Conservation (phyloP, 2,113 vertebrate species). For the Dunckerocampus dactyliophorus region DNA sequence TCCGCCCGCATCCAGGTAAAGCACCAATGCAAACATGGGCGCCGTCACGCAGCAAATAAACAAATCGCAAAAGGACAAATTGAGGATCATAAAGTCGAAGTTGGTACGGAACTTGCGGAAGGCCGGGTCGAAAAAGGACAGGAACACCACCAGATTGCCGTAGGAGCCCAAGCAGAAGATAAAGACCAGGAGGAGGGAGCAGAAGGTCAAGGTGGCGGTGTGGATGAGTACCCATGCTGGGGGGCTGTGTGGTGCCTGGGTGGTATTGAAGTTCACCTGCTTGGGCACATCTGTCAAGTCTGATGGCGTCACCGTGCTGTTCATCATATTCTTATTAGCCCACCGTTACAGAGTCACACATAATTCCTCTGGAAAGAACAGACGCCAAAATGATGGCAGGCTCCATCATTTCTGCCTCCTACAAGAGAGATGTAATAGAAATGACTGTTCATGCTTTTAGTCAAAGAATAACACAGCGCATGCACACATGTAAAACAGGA, state of each 20-base stretch:
- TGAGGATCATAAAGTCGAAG: slow-evolving; percentile 97
- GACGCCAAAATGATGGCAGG: slow-evolving; percentile 23
- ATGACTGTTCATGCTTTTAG: background rate
- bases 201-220: slow-evolving; percentile 82
- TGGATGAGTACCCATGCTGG: slow-evolving; percentile 77
- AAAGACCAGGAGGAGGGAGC: slow-evolving; percentile 80
- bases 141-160: slow-evolving; percentile 90
- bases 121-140: slow-evolving; percentile 93
- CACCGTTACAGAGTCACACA: slow-evolving; percentile 20
- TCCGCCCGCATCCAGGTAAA: slow-evolving; percentile 79
- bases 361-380: slow-evolving; percentile 1
- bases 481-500: too few species aligned
- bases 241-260: slow-evolving; percentile 37
- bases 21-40: slow-evolving; percentile 88
- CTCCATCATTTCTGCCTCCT: slow-evolving; percentile 43
- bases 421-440: slow-evolving; percentile 24
- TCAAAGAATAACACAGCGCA: background rate
- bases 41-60: slow-evolving; percentile 90
- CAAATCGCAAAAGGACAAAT: slow-evolving; percentile 93
- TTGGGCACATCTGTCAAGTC: slow-evolving; percentile 64
- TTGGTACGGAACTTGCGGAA: slow-evolving; percentile 94
- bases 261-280: slow-evolving; percentile 63
- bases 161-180: slow-evolving; percentile 94
- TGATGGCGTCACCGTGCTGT: slow-evolving; percentile 73
- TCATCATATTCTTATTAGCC: slow-evolving; percentile 71